These are phyloP conservation scores for Leptinotarsa peninsularis DNA, from an alignment of 2,888 invertebrate species.

Conservation along the genomic window DNA sequence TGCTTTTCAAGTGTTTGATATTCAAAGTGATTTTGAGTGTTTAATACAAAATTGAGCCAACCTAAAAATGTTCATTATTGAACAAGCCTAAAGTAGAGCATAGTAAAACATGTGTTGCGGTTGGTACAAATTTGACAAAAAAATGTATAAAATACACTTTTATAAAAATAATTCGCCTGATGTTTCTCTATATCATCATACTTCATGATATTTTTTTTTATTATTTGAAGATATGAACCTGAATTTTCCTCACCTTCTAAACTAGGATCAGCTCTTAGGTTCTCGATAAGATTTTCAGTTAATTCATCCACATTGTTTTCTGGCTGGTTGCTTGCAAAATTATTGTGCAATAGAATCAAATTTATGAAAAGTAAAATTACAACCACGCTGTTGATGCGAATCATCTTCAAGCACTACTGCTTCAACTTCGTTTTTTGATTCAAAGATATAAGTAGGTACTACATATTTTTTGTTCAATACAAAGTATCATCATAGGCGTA, in stretches of 20 bases:
- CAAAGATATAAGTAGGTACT: not conserved
- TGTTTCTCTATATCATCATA: too few species aligned
- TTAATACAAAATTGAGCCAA: too few species aligned
- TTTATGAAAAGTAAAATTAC: not conserved
- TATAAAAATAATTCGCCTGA: too few species aligned
- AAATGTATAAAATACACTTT: too few species aligned
- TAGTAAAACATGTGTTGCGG: too few species aligned
- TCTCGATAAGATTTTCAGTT: constrained; percentile 52
- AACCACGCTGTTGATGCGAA: not conserved
- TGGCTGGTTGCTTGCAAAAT: not conserved
- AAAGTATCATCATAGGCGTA: not conserved
- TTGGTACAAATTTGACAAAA: too few species aligned
- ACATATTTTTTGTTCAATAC: not conserved
- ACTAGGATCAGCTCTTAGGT: constrained; percentile 52
- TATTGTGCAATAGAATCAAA: not conserved
- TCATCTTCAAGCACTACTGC: constrained; percentile 15
- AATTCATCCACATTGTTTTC: constrained; percentile 44
- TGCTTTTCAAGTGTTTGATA: too few species aligned
- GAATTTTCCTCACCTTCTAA: constrained; percentile 46
- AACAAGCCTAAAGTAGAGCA: too few species aligned
- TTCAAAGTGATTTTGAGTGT: too few species aligned
- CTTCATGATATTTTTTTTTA: too few species aligned
- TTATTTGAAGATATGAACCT: too few species aligned
- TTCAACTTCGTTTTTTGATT: not conserved
- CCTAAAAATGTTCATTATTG: too few species aligned